Evolutionary conservation across 2,888 invertebrate genomes (phyloP), one percentile per base, ranked within the genome.

Genomic region (Ganaspis brasiliensis): DNA sequence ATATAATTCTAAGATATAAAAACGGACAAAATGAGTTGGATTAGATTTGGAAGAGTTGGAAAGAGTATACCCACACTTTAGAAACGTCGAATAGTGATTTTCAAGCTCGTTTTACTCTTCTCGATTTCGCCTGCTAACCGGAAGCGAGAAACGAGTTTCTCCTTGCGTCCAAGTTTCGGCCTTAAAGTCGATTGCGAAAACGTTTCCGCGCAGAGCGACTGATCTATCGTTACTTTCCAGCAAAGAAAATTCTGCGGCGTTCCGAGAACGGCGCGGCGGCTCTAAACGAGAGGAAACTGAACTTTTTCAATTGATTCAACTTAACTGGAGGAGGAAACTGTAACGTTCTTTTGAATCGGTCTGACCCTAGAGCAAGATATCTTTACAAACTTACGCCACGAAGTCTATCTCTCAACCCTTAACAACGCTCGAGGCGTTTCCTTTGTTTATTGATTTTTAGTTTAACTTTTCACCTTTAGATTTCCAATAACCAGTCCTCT

Each of bases 301-400:
- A 88, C 86, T 88, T 88, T 87, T 88, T 85, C 88, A 88, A 88
- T 88, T 88, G 87, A 86, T 88, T 86, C 85, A 82, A 87, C 85
- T 88, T 84, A 87, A 87, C 85, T 82, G 80, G 73, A 79, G 79
- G 78, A 82, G 82, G 82, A 84, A 85, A 84, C 81, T 83, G 74
- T 75, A 67, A 26, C 67, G 79, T 73, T 52, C 67, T 74, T 67
- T 72, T 74, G 71, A 80, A 79, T 81, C 78, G 74, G 37, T 49
- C 59, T 73, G 71, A 52, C 74, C 73, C 61, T 72, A 19, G 61
- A 75, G 80, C 79, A 79, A 80, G 81, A 82, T 83, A 81, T 84
- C 79, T 82, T n/a, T 80, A 63, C 61, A 72, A 81, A 85, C 76
- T 83, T 84, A 74, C 49, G 24, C 24, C 16, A 24, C 12, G 24